phyloP scores from a whole-genome alignment of 2,797 vertebrate species.

The Sternarchorhynchus goeldii region DNA sequence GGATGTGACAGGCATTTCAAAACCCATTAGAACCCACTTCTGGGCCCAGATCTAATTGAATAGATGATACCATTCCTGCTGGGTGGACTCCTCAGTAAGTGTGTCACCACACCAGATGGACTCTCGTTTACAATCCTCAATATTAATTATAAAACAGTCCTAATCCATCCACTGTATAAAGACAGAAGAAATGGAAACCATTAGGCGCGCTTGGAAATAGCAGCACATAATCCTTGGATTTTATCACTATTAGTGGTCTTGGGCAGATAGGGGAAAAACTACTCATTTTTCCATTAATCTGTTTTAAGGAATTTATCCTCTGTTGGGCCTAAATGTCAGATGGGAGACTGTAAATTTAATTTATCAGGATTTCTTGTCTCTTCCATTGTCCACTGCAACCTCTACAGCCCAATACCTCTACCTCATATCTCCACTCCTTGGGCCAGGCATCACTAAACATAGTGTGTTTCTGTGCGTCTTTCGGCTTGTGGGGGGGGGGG shows the following conservation, averaged over 20 bases:
- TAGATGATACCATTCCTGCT: conserved; percentile 70
- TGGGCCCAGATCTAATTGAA: conserved; percentile 64
- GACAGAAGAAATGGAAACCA: conserved; percentile 76
- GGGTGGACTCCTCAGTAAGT: conserved; percentile 71
- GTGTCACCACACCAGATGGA: conserved; percentile 79
- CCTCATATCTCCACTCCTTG: conserved; percentile 61
- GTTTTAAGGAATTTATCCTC: conserved; percentile 57
- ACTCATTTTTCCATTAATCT: conserved; percentile 69
- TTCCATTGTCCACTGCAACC: conserved; percentile 21
- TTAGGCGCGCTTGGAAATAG: conserved; percentile 71
- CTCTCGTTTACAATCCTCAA: conserved; percentile 63
- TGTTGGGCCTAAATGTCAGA: conserved; percentile 52
- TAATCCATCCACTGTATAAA: conserved; percentile 74
- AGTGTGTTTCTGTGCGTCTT: conserved; percentile 41
- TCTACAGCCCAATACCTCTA: conserved; percentile 48
- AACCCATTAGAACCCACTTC: conserved; percentile 77
- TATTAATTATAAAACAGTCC: conserved; percentile 79
- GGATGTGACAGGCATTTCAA: conserved; percentile 82
- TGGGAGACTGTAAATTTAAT: conserved; percentile 67
- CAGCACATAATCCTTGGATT: conserved; percentile 70
- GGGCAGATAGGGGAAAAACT: conserved; percentile 63
- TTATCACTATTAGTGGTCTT: conserved; percentile 67
- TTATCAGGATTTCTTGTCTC: conserved; percentile 44
- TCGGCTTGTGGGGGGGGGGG: conserved; percentile 13
- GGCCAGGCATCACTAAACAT: conserved; percentile 63